Conservation (phyloP, 1,140 invertebrate species). For the Sarcophaga peregrina region DNA sequence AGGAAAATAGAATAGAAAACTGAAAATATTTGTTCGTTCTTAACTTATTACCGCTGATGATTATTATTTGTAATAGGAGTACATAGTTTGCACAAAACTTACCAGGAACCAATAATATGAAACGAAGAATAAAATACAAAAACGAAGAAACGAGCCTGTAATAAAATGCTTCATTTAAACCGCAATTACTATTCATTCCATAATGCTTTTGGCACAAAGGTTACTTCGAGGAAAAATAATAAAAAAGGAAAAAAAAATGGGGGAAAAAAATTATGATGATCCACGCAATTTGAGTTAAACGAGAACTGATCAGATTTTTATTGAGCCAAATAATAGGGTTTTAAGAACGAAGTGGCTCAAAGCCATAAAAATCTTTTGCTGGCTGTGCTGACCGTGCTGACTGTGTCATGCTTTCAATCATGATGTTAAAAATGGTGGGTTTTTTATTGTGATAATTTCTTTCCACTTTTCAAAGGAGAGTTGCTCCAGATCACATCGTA, state of each 20-base stretch:
- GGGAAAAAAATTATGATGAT: neutral
- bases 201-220: neutral
- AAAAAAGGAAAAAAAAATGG: too few species aligned
- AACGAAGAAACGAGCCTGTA: too few species aligned
- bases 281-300: slow-evolving; percentile 14
- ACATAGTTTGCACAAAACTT: too few species aligned
- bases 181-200: neutral
- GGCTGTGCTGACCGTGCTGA: neutral
- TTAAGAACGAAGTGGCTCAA: neutral
- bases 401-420: neutral
- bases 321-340: slow-evolving; percentile 35
- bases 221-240: neutral
- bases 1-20: neutral
- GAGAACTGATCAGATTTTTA: slow-evolving; percentile 36
- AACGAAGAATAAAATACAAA: too few species aligned
- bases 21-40: neutral
- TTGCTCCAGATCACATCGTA: too few species aligned
- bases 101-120: too few species aligned
- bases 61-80: neutral
- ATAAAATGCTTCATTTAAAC: slow-evolving; percentile 37
- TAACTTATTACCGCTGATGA: neutral
- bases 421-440: neutral
- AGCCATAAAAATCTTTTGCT: neutral
- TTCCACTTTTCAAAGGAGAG: too few species aligned
- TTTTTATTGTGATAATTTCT: neutral